Conservation (phyloP, 2,113 vertebrate genomes). For the Phyllopteryx taeniolatus region DNA sequence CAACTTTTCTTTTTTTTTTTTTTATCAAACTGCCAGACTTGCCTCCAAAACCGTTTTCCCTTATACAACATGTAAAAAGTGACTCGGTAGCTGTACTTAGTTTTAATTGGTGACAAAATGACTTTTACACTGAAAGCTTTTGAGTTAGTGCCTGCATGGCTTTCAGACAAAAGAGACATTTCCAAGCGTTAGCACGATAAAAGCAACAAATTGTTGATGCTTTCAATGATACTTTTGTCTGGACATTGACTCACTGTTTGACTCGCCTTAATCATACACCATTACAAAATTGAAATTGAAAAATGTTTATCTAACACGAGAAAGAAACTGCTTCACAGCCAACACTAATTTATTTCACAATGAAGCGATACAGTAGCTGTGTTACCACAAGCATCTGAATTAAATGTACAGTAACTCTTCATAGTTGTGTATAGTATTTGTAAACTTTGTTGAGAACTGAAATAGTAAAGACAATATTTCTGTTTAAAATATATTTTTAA, state of each 20-base stretch:
- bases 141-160: constrained; percentile 17
- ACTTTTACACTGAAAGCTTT: constrained; percentile 20
- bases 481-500: too few species aligned
- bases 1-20: neutral
- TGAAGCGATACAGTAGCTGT: too few species aligned
- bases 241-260: neutral
- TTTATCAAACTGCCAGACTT: constrained; percentile 16
- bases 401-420: too few species aligned
- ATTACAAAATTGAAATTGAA: too few species aligned
- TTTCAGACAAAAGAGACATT: constrained; percentile 22
- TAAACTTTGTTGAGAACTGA: too few species aligned
- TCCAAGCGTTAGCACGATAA: constrained; percentile 29
- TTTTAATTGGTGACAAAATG: constrained; percentile 50
- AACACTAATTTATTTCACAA: too few species aligned
- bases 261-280: too few species aligned
- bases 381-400: too few species aligned
- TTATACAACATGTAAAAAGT: constrained; percentile 13
- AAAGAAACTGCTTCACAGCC: too few species aligned
- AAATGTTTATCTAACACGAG: too few species aligned
- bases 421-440: too few species aligned
- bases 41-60: constrained; percentile 8
- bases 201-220: constrained; percentile 6
- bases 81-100: neutral
- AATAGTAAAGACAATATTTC: too few species aligned
- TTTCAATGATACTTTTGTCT: constrained; percentile 5